Base-by-base conservation (phyloP, 2,113 vertebrate species). In the Lanius collurio region DNA sequence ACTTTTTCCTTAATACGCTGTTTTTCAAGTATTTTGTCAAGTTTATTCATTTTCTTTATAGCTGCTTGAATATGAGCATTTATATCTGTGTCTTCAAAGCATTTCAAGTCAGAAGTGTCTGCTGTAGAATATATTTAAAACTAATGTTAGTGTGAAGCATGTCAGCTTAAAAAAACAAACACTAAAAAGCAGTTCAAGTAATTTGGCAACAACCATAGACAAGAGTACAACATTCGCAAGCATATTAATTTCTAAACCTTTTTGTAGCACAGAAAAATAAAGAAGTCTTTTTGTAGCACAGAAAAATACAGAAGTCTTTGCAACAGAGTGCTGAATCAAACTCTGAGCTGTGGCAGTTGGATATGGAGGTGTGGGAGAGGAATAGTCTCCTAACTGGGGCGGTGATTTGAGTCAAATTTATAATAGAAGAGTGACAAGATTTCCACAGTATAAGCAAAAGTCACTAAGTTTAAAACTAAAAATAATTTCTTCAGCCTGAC, bases 1-100 rank as follows among this genome's bases (percentile, higher is more conserved):
- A 98, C 95, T 96, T 95, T 98, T 97, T 99, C 98, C 90, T 96
- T 98, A 33, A 77, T 63, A 78, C 81, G 93, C 92, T 87, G 98
- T 83, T 96, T 95, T 94, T 95, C 91, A 92, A 99, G 85, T 87
- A 99, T 96, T 90, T 96, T 96, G 94, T 99, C 99, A 57, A 99
- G 98, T 91, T 89, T 97, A 87, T 97, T 98, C 98, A 99, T 99
- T 97, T 98, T 98, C 87, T 96, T 92, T 63, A 98, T 82, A 69
- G 99, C 99, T 89, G 93, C 96, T 93, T 97, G 97, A 78, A 99
- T 96, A 31, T 97, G 88, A 69, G 82, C 81, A 93, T 98, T 96
- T 88, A 91, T 87, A 55, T 84, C 90, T 70, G 96, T 96, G 52
- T 97, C 93, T 87, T 97, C 94, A 11, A 52, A 79, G 84, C 77